Conservation (phyloP, 2,113 vertebrate genomes). For the Mohoua ochrocephala region DNA sequence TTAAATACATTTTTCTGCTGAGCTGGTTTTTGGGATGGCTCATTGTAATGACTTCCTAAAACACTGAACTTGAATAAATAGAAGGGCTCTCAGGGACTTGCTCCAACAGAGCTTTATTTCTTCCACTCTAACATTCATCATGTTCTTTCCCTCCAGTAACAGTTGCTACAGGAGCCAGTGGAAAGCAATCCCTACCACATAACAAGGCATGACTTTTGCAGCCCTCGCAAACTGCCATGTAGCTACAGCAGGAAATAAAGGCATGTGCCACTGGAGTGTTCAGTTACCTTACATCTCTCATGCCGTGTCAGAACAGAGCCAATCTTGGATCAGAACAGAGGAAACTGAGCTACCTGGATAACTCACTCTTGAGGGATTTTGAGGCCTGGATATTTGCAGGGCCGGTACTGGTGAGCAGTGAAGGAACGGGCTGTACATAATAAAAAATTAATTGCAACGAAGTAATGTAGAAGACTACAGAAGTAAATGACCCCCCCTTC, state of each 20-base stretch:
- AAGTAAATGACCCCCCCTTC: background rate
- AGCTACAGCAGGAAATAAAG: background rate
- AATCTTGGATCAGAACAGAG: background rate
- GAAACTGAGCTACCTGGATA: background rate
- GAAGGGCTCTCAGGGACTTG: background rate
- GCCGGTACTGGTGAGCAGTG: background rate
- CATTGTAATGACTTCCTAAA: conserved; percentile 44
- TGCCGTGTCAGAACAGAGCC: background rate
- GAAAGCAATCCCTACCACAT: background rate
- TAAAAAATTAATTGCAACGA: background rate
- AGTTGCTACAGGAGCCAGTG: background rate
- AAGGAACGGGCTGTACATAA: background rate
- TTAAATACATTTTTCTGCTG: conserved; percentile 43
- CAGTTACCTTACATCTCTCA: background rate
- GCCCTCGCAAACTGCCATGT: background rate
- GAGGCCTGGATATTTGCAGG: background rate
- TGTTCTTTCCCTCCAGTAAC: background rate
- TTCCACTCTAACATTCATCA: background rate
- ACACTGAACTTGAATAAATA: conserved; percentile 13
- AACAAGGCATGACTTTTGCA: background rate
- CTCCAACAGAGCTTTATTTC: conserved; percentile 12
- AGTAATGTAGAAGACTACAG: background rate
- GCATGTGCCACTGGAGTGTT: background rate
- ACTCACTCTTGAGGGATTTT: background rate
- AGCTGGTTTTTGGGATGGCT: conserved; percentile 7